A percentile compares a stretch with the other conserved stretches of the same genome.
phyloP scores from a whole-genome alignment of 2,113 vertebrate species.

The Saccopteryx leptura region DNA sequence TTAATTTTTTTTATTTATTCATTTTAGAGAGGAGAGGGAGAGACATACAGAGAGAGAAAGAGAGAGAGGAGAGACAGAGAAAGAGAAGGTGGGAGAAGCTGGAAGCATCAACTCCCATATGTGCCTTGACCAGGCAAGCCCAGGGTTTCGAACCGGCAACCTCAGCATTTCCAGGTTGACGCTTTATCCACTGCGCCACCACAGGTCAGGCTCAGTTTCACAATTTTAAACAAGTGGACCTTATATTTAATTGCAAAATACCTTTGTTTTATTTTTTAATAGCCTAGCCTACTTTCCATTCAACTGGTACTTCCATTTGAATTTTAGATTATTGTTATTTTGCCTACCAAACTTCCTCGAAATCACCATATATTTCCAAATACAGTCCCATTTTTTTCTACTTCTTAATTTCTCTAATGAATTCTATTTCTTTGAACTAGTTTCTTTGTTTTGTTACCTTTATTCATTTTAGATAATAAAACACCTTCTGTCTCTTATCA shows the following conservation, averaged over 20 bases:
- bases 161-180: too few species aligned
- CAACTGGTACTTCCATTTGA: constrained; percentile 51
- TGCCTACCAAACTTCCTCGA: constrained; percentile 55
- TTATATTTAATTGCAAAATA: constrained; percentile 62
- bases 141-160: too few species aligned
- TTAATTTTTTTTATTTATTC: not conserved
- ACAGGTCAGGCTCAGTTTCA: not conserved
- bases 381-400: constrained; percentile 21
- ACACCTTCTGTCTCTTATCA: constrained; percentile 11
- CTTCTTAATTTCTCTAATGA: constrained; percentile 61
- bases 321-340: constrained; percentile 65
- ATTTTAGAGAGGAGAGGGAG: too few species aligned
- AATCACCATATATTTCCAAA: constrained; percentile 55
- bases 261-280: constrained; percentile 59
- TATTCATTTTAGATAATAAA: constrained; percentile 55
- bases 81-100: too few species aligned
- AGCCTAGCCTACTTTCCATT: constrained; percentile 65
- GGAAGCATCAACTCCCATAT: too few species aligned
- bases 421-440: constrained; percentile 63
- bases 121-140: too few species aligned
- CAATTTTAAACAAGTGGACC: constrained; percentile 40
- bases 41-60: too few species aligned
- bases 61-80: too few species aligned
- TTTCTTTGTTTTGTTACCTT: constrained; percentile 64
- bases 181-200: too few species aligned